Conservation (phyloP, 2,888 invertebrate genomes). For the Gerris lacustris region DNA sequence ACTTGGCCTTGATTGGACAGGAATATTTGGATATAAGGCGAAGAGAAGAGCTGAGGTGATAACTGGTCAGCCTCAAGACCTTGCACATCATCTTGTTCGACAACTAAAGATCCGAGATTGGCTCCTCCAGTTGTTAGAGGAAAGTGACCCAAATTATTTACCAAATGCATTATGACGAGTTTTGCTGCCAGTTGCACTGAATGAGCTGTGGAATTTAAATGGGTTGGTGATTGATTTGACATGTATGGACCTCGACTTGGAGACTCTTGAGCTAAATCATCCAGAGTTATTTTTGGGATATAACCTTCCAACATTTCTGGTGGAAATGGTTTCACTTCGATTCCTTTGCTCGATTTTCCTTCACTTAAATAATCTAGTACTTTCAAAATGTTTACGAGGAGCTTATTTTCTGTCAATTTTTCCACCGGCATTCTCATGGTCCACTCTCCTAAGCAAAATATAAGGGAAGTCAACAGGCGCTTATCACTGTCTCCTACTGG, state of each 20-base stretch:
- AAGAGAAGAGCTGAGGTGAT: conserved; percentile 64
- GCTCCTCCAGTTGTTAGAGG: conserved; percentile 84
- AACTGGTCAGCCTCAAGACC: conserved; percentile 60
- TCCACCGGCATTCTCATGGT: conserved; percentile 61
- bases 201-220: conserved; percentile 31
- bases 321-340: conserved; percentile 36
- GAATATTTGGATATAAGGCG: conserved; percentile 71
- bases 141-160: conserved; percentile 87
- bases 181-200: conserved; percentile 49
- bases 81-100: conserved; percentile 82
- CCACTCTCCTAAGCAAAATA: conserved; percentile 86
- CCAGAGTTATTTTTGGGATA: conserved; percentile 57
- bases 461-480: conserved; percentile 62
- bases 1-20: conserved; percentile 72
- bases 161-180: conserved; percentile 68
- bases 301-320: conserved; percentile 53
- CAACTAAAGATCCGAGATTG: conserved; percentile 74
- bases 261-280: conserved; percentile 44
- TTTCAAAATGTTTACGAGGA: conserved; percentile 24
- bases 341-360: conserved; percentile 44
- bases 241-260: conserved; percentile 20
- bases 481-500: conserved; percentile 49
- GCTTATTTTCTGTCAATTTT: conserved; percentile 30
- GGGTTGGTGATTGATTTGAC: conserved; percentile 28
- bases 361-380: conserved; percentile 46